phyloP scores from a whole-genome alignment of 2,797 vertebrate species.

The Ficedula albicollis region DNA sequence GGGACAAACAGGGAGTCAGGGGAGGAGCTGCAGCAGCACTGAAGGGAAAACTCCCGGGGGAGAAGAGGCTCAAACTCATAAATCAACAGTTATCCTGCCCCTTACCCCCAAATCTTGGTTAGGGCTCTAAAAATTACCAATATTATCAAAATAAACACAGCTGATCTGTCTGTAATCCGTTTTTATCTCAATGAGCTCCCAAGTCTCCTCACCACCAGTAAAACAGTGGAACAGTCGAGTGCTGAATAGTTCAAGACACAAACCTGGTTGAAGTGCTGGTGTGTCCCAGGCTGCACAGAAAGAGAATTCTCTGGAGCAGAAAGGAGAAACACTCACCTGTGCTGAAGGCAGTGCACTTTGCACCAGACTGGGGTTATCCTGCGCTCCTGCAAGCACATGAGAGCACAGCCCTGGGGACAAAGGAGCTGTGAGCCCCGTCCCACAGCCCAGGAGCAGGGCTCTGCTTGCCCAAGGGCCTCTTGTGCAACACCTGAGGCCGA shows the following conservation, averaged over 20 bases:
- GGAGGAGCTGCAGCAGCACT: background rate
- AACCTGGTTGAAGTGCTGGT: background rate
- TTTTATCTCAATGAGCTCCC: background rate
- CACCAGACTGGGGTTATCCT: rapidly evolving
- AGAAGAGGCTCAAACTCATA: background rate
- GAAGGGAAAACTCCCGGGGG: background rate
- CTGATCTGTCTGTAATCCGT: background rate
- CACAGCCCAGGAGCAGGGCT: background rate
- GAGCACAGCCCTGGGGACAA: background rate
- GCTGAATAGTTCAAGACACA: background rate
- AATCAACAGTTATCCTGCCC: background rate
- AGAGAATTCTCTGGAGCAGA: background rate
- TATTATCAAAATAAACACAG: background rate
- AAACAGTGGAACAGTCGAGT: background rate
- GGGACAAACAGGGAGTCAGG: background rate
- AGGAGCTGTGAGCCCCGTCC: background rate
- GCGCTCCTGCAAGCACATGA: background rate
- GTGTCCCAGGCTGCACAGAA: background rate
- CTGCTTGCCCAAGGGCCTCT: background rate
- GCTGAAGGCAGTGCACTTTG: background rate
- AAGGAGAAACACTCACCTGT: background rate
- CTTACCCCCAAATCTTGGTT: background rate
- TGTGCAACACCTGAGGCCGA: background rate
- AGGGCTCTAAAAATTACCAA: background rate
- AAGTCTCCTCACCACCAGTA: background rate